Conservation (phyloP, 1,140 invertebrate genomes). For the Nephotettix cincticeps region DNA sequence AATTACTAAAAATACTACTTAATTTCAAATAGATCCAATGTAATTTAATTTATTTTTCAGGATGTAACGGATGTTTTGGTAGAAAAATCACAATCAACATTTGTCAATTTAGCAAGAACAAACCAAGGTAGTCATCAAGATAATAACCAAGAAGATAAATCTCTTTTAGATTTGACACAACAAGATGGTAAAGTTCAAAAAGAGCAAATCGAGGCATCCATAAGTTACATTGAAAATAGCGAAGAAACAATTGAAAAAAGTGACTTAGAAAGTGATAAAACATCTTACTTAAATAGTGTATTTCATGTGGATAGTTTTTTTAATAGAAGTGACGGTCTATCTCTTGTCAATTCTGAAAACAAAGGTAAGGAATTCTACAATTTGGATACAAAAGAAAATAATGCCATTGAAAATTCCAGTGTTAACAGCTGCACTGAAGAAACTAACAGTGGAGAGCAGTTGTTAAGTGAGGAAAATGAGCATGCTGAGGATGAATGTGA, state of each 20-base stretch:
- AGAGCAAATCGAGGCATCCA: no score
- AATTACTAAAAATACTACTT: no score
- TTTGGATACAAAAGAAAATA: neutral
- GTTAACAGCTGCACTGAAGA: neutral
- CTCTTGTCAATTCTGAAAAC: neutral
- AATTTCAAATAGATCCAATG: no score
- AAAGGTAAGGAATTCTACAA: neutral
- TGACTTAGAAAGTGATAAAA: no score
- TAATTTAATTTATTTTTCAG: neutral
- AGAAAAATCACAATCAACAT: neutral
- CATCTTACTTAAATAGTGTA: no score
- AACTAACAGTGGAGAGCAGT: neutral
- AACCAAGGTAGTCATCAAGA: no score
- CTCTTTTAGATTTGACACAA: slow-evolving; percentile 4
- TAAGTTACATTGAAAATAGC: no score
- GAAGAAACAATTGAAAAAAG: no score
- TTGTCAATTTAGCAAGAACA: neutral
- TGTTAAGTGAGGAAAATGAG: neutral
- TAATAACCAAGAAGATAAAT: neutral
- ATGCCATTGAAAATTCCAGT: neutral
- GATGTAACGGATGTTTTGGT: neutral
- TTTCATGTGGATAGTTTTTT: neutral
- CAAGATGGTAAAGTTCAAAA: neutral
- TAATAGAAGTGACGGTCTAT: neutral
- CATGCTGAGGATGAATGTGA: neutral